Evolutionary conservation across 2,888 invertebrate genomes (phyloP).

Genomic region (Acleris cristana): DNA sequence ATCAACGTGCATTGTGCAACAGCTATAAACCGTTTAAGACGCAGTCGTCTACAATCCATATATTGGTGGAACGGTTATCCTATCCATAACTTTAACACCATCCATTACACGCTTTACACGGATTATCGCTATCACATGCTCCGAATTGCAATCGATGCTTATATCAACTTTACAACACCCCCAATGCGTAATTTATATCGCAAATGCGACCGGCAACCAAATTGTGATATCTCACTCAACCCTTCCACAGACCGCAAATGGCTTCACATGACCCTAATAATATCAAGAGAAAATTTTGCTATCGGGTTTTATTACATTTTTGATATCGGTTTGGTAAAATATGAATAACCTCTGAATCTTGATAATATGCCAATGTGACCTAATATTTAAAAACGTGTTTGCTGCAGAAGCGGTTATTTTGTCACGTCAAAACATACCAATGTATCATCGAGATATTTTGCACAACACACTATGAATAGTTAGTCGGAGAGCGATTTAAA

Average conservation of each 20-base stretch:
- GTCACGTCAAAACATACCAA: neutral
- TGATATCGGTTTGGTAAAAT: slow-evolving; percentile 6
- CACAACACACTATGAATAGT: neutral
- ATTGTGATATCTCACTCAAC: slow-evolving; percentile 19
- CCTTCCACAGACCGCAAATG: slow-evolving; percentile 21
- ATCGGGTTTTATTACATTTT: slow-evolving; percentile 7
- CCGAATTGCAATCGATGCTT: slow-evolving; percentile 2
- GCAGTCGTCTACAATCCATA: too few relatives aligned
- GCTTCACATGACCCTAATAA: slow-evolving; percentile 17
- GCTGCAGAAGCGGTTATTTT: neutral
- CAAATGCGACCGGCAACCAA: slow-evolving; percentile 17
- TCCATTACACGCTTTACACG: slow-evolving; percentile 2
- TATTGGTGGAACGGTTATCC: neutral
- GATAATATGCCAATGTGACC: too few relatives aligned
- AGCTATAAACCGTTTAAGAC: too few relatives aligned
- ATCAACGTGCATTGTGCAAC: too few relatives aligned
- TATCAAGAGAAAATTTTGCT: slow-evolving; percentile 11
- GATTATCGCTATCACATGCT: slow-evolving; percentile 8
- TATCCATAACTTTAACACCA: slow-evolving; percentile 5
- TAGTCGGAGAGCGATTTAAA: too few relatives aligned
- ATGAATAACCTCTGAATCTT: neutral
- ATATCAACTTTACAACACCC: slow-evolving; percentile 21
- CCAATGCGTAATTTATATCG: slow-evolving; percentile 27
- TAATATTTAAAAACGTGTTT: neutral
- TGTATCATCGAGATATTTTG: neutral